Percentiles rank a stretch among this genome's conserved stretches.
Evolutionary conservation across 1,140 invertebrate species (phyloP).

Genomic region (Lepidotrigona ventralis): DNA sequence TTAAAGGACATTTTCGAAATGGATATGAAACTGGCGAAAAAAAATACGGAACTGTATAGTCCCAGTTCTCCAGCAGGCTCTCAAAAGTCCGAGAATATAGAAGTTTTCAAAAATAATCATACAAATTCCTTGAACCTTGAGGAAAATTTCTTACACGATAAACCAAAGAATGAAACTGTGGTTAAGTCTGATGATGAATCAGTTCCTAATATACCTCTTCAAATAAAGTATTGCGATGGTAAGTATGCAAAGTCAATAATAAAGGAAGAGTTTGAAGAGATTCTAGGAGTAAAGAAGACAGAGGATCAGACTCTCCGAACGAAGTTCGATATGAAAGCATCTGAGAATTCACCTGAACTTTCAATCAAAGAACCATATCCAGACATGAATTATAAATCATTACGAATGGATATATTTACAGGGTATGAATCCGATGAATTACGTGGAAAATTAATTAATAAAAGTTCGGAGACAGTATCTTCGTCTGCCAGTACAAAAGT

Average conservation of each 20-base stretch:
- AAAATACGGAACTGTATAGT: slow-evolving; percentile 67
- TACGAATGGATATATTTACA: slow-evolving; percentile 65
- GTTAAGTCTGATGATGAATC: slow-evolving; percentile 37
- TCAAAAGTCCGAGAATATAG: slow-evolving; percentile 68
- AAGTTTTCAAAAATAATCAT: slow-evolving; percentile 33
- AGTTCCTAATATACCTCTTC: slow-evolving; percentile 45
- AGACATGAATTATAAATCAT: slow-evolving; percentile 27
- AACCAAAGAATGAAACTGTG: slow-evolving; percentile 27
- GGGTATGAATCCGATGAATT: slow-evolving; percentile 46
- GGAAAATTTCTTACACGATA: neutral
- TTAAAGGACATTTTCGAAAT: slow-evolving; percentile 44
- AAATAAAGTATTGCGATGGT: slow-evolving; percentile 47
- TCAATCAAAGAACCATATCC: slow-evolving; percentile 33
- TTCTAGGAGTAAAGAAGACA: slow-evolving; percentile 16
- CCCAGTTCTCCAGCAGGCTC: slow-evolving; percentile 74
- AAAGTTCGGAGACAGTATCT: neutral
- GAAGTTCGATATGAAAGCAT: slow-evolving; percentile 16
- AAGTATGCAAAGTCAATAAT: slow-evolving; percentile 23
- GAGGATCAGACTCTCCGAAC: slow-evolving; percentile 27
- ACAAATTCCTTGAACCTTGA: neutral
- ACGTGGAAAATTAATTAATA: slow-evolving; percentile 4
- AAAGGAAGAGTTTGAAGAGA: slow-evolving; percentile 40
- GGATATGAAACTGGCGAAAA: slow-evolving; percentile 43
- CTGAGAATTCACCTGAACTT: slow-evolving; percentile 30
- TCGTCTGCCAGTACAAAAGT: slow-evolving; percentile 38